Evolutionary conservation across 2,113 vertebrate species (phyloP).

Genomic region (Ia io): DNA sequence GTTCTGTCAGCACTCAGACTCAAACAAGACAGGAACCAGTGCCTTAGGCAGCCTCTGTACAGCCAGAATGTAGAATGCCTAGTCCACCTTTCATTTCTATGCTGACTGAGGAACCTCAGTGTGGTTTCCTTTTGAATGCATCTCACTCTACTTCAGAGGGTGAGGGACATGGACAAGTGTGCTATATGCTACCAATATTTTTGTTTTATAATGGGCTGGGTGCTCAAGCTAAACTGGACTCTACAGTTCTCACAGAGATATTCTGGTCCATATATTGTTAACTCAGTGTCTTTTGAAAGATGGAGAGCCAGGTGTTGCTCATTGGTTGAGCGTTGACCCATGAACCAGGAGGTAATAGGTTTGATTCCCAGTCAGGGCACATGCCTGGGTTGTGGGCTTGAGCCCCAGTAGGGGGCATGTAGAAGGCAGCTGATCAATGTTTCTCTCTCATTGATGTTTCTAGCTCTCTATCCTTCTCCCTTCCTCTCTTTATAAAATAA

Average conservation of each 20-base stretch:
- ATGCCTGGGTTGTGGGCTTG: too few species aligned
- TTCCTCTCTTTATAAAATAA: too few species aligned
- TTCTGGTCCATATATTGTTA: background rate
- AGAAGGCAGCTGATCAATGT: too few species aligned
- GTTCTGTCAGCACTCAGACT: background rate
- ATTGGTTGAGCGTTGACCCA: too few species aligned
- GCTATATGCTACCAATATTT: background rate
- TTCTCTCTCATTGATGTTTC: too few species aligned
- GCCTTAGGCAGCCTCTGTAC: background rate
- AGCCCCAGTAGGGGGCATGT: too few species aligned
- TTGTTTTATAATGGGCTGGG: background rate
- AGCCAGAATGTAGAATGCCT: background rate
- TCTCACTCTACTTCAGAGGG: background rate
- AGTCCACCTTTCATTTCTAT: background rate
- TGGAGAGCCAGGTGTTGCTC: background rate
- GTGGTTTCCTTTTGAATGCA: background rate
- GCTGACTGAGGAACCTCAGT: background rate
- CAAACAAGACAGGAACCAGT: background rate
- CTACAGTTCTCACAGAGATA: background rate
- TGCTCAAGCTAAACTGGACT: background rate
- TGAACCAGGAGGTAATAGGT: too few species aligned
- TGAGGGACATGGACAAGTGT: background rate
- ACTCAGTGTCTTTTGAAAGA: background rate
- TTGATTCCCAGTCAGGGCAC: too few species aligned
- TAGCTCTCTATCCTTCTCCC: too few species aligned